Conservation (phyloP, 1,140 invertebrate genomes). For the Heliconius congener region DNA sequence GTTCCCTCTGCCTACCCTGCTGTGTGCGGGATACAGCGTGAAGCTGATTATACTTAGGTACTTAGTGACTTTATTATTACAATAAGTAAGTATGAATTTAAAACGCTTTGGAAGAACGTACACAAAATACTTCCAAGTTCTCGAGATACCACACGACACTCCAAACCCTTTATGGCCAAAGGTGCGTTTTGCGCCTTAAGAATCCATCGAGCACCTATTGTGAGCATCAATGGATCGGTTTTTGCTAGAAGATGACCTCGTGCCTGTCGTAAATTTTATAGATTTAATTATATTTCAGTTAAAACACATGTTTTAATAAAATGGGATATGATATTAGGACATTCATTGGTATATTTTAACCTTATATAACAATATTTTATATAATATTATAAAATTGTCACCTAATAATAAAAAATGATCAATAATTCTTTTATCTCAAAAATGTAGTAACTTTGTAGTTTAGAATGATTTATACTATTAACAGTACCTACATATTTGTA, state of each 20-base stretch:
- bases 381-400: no score
- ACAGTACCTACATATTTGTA: no score
- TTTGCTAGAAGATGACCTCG: constrained; percentile 91
- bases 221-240: constrained; percentile 87
- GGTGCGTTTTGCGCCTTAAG: constrained; percentile 56
- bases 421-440: no score
- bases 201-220: constrained; percentile 66
- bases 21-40: no score
- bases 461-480: no score
- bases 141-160: constrained; percentile 57
- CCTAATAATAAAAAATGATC: no score
- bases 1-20: no score
- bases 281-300: not conserved
- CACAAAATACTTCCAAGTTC: constrained; percentile 47
- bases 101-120: not conserved
- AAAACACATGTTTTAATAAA: not conserved
- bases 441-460: no score
- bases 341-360: no score
- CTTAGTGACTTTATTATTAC: not conserved
- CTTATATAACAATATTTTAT: no score
- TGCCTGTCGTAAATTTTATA: constrained; percentile 77
- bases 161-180: constrained; percentile 64
- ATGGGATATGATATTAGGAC: no score
- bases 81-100: not conserved
- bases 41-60: not conserved